Percentiles rank a stretch among this genome's conserved stretches.
Evolutionary conservation across 1,140 invertebrate genomes (phyloP).

Genomic region (Papilio aristodemus): DNA sequence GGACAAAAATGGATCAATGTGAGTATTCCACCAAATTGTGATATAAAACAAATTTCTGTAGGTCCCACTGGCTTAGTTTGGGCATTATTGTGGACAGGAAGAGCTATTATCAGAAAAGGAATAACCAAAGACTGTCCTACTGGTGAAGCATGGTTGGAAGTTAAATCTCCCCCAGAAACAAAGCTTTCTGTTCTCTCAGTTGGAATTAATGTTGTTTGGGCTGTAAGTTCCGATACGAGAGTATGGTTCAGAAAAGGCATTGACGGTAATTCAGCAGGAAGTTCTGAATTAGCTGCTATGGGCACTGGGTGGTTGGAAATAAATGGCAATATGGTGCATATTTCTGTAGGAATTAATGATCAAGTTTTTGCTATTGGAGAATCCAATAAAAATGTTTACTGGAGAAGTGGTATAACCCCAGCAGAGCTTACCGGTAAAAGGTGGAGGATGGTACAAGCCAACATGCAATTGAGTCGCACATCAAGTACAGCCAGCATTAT

Average conservation of each 20-base stretch:
- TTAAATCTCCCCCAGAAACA: constrained; percentile 85
- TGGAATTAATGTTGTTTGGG: constrained; percentile 93
- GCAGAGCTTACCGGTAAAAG: constrained; percentile 92
- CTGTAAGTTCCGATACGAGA: constrained; percentile 88
- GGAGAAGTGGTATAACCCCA: constrained; percentile 87
- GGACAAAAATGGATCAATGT: constrained; percentile 91
- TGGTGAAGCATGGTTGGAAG: constrained; percentile 90
- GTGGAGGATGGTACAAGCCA: constrained; percentile 89
- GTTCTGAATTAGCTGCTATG: constrained; percentile 86
- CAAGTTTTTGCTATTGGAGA: constrained; percentile 85
- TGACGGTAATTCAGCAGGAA: constrained; percentile 84
- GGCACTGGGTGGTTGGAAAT: constrained; percentile 92
- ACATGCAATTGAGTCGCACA: constrained; percentile 88
- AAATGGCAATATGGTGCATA: constrained; percentile 89
- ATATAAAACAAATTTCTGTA: constrained; percentile 91
- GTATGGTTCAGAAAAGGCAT: constrained; percentile 96
- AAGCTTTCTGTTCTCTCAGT: constrained; percentile 89
- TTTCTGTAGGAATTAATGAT: constrained; percentile 93
- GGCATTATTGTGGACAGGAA: constrained; percentile 90
- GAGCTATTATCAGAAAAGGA: constrained; percentile 88
- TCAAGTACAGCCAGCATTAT: constrained; percentile 85
- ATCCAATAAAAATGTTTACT: constrained; percentile 88
- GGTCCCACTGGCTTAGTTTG: constrained; percentile 92
- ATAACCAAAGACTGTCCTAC: constrained; percentile 87
- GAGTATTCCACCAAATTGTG: constrained; percentile 86